Base-by-base conservation (phyloP, 2,888 invertebrate species). In the Drosophila glabriapex region DNA sequence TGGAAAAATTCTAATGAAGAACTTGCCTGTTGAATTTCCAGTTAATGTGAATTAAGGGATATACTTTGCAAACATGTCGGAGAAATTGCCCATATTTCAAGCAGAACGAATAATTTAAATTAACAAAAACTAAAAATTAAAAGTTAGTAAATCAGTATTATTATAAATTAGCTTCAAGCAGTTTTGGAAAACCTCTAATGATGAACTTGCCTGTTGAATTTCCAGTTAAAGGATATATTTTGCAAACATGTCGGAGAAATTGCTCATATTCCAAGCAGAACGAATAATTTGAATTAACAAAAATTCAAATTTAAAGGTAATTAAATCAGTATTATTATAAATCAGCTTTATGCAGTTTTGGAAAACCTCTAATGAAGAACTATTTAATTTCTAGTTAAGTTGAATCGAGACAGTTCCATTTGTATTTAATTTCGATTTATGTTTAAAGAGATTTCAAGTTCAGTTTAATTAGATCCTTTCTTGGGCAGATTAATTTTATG, bases 381-480 rank as follows among this genome's bases (percentile, higher is more conserved):
- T 39, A 7, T 16, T 37, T 9, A 39, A 2, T 19, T n/a, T 43
- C 43, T 12, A 22, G 22, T 12, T 43, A n/a, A n/a, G n/a, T 2
- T 41, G 12, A n/a, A n/a, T 10, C n/a, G n/a, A 43, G 5, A 12
- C 41, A 43, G 5, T 43, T 43, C 4, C 22, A 22, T 31, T 31
- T 41, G 39, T 22, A 31, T 31, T 31, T 25, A 0, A 29, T 2
- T 29, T 29, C 29, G n/a, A 29, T 2, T 4, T 16, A 19, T 22
- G 7, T 54, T 33, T 25, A 0, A 14, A 33, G 28, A 43, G 3
- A n/a, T 31, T n/a, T 28, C 2, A 16, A 62, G 53, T 16, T 12
- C 0, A 28, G 4, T 35, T 62, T 46, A 73, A 72, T 72, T 54
- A 9, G 29, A 31, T 29, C 14, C 5, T 35, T 41, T 49, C 19